Evolutionary conservation across 2,888 invertebrate genomes (phyloP), one percentile per base, ranked within the genome.

Genomic region (Endotricha flammealis): DNA sequence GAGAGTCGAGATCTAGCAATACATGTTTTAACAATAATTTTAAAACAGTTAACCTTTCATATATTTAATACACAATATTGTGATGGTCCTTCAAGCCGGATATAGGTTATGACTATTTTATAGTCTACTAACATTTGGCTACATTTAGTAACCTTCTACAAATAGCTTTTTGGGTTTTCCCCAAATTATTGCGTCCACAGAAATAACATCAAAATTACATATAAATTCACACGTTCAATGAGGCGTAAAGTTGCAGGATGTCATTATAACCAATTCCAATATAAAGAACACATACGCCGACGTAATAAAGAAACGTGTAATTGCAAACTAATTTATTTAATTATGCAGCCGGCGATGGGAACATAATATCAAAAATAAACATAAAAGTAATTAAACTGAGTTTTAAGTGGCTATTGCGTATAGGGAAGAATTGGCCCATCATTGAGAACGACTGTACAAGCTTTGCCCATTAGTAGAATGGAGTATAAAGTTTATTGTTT

Each of bases 391-490:
- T 70, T 67, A 65, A 69, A 69, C 67, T 63, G 56, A 54, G 57
- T 63, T 69, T 60, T 64, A 67, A 64, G 57, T 50, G 56, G 59
- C 56, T 44, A 62, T 68, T 56, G 53, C 57, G 57, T 59, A 57
- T 51, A 55, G 50, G 55, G 67, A 66, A 71, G 67, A 63, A 68
- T 65, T 60, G 52, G 54, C 51, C 59, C 64, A 55, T 58, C 55
- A 49, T 52, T 53, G 36, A 48, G 50, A 50, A 51, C 54, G 50
- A 66, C 61, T 63, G 72, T 64, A 79, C 87, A 87, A 64, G 87
- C 64, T 87, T 87, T 79, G 57, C 67, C 86, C 87, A 87, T 88
- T 87, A 87, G 82, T 67, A 61, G 53, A 66, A 69, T 71, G 60
- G 62, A 64, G 55, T 50, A 68, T 85, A 73, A 83, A 80, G 64